phyloP scores from a whole-genome alignment of 2,797 vertebrate genomes.

The Sphenopsis melanotis region DNA sequence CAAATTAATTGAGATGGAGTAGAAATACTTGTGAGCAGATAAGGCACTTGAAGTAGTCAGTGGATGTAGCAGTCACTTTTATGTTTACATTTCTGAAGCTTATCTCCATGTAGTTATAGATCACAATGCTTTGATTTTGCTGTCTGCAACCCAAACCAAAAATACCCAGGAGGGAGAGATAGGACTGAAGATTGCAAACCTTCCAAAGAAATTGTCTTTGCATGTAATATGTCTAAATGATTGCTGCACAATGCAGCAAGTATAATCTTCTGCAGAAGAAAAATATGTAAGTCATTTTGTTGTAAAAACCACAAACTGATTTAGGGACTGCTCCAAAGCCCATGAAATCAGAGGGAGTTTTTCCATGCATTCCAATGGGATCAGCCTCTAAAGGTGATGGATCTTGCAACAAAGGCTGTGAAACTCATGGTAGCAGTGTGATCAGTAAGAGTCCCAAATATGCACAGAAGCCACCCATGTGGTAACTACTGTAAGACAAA shows the following conservation, averaged over 20 bases:
- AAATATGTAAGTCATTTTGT: neutral
- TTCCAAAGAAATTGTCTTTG: neutral
- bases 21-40: neutral
- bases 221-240: neutral
- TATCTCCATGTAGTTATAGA: neutral
- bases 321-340: neutral
- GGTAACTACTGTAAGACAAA: neutral
- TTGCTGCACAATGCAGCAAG: neutral
- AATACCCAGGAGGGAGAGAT: neutral
- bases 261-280: neutral
- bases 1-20: neutral
- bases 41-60: neutral
- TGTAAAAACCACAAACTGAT: neutral
- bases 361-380: neutral
- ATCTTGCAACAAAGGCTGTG: neutral
- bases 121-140: conserved; percentile 14
- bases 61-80: neutral
- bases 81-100: conserved; percentile 12
- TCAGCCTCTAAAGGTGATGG: neutral
- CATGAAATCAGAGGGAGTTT: neutral
- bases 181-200: neutral
- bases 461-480: neutral
- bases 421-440: neutral
- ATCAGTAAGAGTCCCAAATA: neutral
- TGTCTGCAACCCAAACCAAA: neutral